These are phyloP conservation scores for Entomyzon cyanotis DNA, from an alignment of 2,113 vertebrate genomes.

Conservation along the genomic window DNA sequence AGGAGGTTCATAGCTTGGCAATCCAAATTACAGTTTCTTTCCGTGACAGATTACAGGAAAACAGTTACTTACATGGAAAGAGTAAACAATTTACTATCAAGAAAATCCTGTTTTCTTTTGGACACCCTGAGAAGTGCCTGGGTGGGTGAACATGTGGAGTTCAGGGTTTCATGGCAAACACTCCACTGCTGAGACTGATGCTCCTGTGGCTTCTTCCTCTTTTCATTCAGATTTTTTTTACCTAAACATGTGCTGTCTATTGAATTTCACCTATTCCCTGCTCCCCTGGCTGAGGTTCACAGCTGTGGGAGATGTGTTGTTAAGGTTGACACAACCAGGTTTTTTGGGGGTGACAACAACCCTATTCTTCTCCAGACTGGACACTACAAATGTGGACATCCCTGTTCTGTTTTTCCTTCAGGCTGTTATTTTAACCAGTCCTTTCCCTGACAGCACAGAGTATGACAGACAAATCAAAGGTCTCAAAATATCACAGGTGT, in stretches of 20 bases:
- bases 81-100: neutral
- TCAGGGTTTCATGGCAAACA: neutral
- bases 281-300: neutral
- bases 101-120: neutral
- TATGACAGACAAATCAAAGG: neutral
- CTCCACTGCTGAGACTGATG: neutral
- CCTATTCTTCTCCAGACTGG: neutral
- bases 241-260: rapidly evolving
- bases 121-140: neutral
- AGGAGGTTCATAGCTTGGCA: neutral
- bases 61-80: neutral
- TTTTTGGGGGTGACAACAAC: neutral
- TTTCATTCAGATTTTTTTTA: neutral
- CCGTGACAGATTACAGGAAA: neutral
- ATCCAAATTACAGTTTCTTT: neutral
- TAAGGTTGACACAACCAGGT: neutral
- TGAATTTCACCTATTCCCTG: neutral
- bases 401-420: neutral
- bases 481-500: neutral
- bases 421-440: neutral
- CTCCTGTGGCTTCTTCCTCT: neutral
- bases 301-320: neutral
- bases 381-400: neutral
- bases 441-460: neutral
- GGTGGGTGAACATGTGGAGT: rapidly evolving